These are phyloP conservation scores for Maccullochella peelii DNA, from an alignment of 2,113 vertebrate genomes.

Conservation along the genomic window DNA sequence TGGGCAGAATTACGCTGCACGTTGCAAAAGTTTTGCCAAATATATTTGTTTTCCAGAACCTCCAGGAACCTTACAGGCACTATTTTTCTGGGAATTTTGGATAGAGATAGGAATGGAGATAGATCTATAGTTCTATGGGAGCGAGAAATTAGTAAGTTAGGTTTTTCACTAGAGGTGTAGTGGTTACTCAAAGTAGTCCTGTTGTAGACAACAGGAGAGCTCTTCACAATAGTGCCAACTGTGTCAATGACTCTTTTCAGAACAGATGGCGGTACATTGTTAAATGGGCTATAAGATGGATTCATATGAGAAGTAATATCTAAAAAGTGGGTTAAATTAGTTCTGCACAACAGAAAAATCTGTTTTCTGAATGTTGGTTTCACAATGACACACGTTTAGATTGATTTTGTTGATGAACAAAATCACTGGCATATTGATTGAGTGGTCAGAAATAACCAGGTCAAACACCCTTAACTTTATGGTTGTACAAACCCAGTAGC, in stretches of 20 bases:
- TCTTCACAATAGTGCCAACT: not conserved
- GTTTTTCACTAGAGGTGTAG: not conserved
- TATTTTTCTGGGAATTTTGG: not conserved
- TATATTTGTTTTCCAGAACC: not conserved
- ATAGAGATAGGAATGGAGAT: not conserved
- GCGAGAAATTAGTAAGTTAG: not conserved
- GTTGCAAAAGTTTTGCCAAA: too few species aligned
- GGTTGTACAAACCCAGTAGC: not conserved
- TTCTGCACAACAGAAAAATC: not conserved
- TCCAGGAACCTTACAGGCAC: not conserved
- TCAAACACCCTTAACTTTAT: not conserved
- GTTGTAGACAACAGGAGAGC: not conserved
- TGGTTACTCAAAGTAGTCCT: not conserved
- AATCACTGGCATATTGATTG: not conserved
- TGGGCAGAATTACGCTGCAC: too few species aligned
- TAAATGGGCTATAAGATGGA: not conserved
- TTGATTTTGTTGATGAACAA: not conserved
- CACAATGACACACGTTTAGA: not conserved
- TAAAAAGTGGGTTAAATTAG: not conserved
- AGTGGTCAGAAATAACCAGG: not conserved
- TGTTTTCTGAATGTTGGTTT: not conserved
- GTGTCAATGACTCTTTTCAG: not conserved
- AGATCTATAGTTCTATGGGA: not conserved
- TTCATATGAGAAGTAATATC: not conserved
- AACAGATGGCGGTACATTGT: not conserved